A percentile compares a stretch with the other conserved stretches of the same genome.
These are phyloP conservation scores for Paraplagusia blochii DNA, from an alignment of 2,113 vertebrate genomes.

Conservation along the genomic window DNA sequence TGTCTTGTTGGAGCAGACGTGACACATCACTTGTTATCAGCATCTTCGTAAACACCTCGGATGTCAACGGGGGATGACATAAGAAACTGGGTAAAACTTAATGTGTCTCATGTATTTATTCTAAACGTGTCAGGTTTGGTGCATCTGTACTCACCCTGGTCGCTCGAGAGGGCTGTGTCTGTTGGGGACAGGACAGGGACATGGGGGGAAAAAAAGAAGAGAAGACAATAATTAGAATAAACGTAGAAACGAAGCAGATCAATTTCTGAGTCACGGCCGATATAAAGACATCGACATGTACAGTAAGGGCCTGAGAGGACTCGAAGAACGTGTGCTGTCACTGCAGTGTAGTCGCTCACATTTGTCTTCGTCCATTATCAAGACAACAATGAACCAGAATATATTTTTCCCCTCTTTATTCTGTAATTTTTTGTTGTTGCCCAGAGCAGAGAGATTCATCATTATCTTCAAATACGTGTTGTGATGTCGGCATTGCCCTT, in stretches of 20 bases:
- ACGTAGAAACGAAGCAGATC: constrained; percentile 44
- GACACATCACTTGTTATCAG: constrained; percentile 30
- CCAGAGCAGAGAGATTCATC: constrained; percentile 54
- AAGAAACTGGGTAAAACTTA: constrained; percentile 53
- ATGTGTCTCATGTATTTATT: constrained; percentile 30
- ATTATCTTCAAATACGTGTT: constrained; percentile 48
- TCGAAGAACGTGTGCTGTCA: constrained; percentile 49
- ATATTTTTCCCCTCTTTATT: constrained; percentile 40
- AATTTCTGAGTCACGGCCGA: constrained; percentile 43
- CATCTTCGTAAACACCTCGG: constrained; percentile 39
- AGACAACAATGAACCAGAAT: constrained; percentile 50
- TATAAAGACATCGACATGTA: constrained; percentile 34
- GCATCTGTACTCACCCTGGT: constrained; percentile 68
- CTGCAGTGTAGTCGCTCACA: constrained; percentile 23
- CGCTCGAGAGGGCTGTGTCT: constrained; percentile 74
- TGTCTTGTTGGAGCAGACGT: constrained; percentile 21
- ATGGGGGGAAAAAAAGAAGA: not conserved
- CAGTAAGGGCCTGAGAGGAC: constrained; percentile 10
- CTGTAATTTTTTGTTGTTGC: constrained; percentile 53
- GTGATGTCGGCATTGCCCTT: constrained; percentile 44
- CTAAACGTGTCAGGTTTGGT: constrained; percentile 11
- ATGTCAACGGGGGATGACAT: constrained; percentile 52
- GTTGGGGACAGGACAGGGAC: constrained; percentile 16
- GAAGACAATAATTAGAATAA: constrained; percentile 51
- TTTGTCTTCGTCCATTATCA: constrained; percentile 64